phyloP scores from a whole-genome alignment of 2,797 vertebrate species.

The Limnodromus scolopaceus region DNA sequence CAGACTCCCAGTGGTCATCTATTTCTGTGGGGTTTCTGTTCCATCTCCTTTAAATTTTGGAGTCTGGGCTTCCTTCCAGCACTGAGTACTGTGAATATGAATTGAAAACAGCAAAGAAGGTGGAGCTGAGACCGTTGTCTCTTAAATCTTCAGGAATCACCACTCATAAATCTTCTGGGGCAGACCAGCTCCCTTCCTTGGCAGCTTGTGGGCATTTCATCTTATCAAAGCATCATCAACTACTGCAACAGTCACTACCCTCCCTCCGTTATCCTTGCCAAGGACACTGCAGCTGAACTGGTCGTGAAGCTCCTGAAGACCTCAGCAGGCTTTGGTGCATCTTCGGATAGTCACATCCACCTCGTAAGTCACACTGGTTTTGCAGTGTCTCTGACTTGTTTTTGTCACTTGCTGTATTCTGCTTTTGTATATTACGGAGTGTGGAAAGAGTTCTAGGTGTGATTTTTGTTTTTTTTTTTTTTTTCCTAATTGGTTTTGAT shows the following conservation, averaged over 20 bases:
- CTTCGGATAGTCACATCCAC: conserved; percentile 81
- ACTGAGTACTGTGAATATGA: not conserved
- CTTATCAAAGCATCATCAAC: conserved; percentile 89
- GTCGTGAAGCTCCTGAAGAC: conserved; percentile 88
- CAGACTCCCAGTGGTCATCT: not conserved
- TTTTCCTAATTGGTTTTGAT: not conserved
- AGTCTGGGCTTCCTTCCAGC: not conserved
- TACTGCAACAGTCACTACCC: conserved; percentile 94
- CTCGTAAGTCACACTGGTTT: conserved; percentile 69
- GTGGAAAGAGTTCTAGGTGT: not conserved
- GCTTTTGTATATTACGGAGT: not conserved
- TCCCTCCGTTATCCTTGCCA: conserved; percentile 85
- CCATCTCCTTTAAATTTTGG: not conserved
- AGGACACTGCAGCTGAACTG: conserved; percentile 83
- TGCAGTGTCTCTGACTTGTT: not conserved
- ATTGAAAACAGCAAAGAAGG: not conserved
- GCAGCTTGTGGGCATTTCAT: conserved; percentile 89
- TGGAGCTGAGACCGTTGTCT: not conserved
- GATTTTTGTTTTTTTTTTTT: not conserved
- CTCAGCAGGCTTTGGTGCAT: conserved; percentile 87
- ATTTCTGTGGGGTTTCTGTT: not conserved
- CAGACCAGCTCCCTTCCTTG: conserved; percentile 92
- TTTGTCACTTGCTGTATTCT: not conserved
- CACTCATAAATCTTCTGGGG: conserved; percentile 89
- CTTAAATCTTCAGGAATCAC: conserved; percentile 83